Evolutionary conservation across 1,140 invertebrate genomes (phyloP), one percentile per base, ranked within the genome.

Genomic region (Trichogramma pretiosum): DNA sequence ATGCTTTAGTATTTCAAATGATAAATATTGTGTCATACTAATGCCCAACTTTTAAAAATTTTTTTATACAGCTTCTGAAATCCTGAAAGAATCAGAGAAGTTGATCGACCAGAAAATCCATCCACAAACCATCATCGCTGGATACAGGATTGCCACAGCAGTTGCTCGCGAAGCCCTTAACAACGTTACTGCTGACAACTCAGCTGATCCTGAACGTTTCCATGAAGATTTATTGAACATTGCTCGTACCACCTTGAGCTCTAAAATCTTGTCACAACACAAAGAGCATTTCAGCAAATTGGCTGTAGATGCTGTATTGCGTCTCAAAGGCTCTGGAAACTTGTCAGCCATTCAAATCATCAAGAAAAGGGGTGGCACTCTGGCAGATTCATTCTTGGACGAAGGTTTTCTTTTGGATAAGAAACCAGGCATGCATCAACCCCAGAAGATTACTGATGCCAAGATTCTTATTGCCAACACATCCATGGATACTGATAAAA

Each of bases 401-500:
- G 89, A 98, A 74, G 97, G 97, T 48, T 99, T 99, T 65, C 74
- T 99, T 18, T 71, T 99, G 48, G 94, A 99, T 65, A 99, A 99
- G 63, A 98, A 93, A 72, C 81, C 89, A 14, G 93, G 93, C 36
- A 76, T 85, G 38, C 83, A 89, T 68, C 90, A 93, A 62, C 91
- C 91, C 9, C 88, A 92, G 61, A 76, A 79, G 85, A 60, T 75
- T 42, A 49, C 58, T 7, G 60, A 86, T 64, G 93, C 93, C 1
- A 87, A 84, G 62, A 98, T 99, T 63, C 78, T 99, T 11, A 94
- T 99, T 63, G 96, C 96, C n/a, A 99, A 99, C 64, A 99, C 97
- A 26, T 92, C 97, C 0, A 99, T 99, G 97, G 97, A 99, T 68
- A 95, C 94, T 16, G 97, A 99, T 63, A 99, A 99, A 74, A 97